Conservation (phyloP, 2,113 vertebrate genomes). For the Procapra przewalskii region DNA sequence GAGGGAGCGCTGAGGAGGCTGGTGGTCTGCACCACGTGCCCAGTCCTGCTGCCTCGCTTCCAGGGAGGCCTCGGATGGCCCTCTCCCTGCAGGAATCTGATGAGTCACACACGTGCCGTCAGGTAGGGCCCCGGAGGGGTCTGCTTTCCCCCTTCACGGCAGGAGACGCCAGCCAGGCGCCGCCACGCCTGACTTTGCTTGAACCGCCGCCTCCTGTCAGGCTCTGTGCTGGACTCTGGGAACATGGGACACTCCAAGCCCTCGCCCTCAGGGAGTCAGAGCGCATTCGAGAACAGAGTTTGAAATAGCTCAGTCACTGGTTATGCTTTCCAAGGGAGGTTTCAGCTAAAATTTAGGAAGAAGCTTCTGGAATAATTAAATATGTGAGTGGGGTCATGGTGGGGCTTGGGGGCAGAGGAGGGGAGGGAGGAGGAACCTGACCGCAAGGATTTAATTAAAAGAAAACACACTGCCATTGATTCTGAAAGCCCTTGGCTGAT, state of each 20-base stretch:
- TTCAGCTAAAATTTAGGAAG: background rate
- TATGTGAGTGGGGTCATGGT: background rate
- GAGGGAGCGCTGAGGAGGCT: background rate
- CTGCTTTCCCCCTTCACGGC: background rate
- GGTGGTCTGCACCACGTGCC: background rate
- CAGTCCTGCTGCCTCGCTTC: background rate
- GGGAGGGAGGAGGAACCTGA: background rate
- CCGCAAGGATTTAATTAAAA: slow-evolving; percentile 37
- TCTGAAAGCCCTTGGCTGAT: slow-evolving; percentile 22
- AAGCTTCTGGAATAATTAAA: background rate
- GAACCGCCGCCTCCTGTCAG: background rate
- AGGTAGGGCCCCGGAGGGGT: background rate
- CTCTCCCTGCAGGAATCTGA: background rate
- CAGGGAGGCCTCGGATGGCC: background rate
- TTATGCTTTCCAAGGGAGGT: background rate
- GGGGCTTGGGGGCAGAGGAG: background rate
- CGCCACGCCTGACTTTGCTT: background rate
- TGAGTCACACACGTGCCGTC: slow-evolving; percentile 6
- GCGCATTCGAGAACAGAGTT: background rate
- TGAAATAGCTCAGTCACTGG: background rate
- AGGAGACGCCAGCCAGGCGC: background rate
- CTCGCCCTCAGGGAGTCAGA: background rate
- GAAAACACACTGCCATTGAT: slow-evolving; percentile 11
- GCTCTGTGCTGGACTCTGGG: background rate
- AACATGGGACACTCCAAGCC: background rate